Evolutionary conservation across 2,888 invertebrate genomes (phyloP).

Genomic region (Stictocephala bisonia): DNA sequence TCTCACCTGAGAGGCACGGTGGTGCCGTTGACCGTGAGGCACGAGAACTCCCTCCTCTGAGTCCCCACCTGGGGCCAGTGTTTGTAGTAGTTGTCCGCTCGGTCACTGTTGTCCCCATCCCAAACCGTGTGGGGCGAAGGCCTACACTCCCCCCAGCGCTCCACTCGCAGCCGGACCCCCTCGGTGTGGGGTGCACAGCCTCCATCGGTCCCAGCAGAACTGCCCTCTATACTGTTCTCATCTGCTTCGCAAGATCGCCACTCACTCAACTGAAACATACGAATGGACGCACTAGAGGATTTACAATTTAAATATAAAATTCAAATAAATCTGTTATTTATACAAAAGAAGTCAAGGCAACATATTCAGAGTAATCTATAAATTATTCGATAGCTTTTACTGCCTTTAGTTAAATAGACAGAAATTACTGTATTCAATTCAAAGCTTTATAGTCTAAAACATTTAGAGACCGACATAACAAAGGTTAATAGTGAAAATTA

Average conservation of each 20-base stretch:
- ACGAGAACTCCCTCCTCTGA: slow-evolving; percentile 58
- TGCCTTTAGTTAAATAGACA: too few relatives aligned
- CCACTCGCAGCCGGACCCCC: slow-evolving; percentile 57
- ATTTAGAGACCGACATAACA: too few relatives aligned
- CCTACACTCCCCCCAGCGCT: slow-evolving; percentile 59
- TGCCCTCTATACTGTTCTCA: slow-evolving; percentile 54
- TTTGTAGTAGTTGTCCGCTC: slow-evolving; percentile 60
- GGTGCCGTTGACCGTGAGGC: slow-evolving; percentile 57
- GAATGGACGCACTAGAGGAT: too few relatives aligned
- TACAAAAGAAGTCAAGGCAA: too few relatives aligned
- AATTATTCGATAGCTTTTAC: too few relatives aligned
- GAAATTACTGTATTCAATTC: too few relatives aligned
- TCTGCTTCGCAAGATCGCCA: slow-evolving; percentile 61
- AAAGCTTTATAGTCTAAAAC: too few relatives aligned
- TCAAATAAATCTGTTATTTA: too few relatives aligned
- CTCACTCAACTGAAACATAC: slow-evolving; percentile 60
- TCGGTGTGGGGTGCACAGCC: slow-evolving; percentile 28
- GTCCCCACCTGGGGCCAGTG: slow-evolving; percentile 61
- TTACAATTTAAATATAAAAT: too few relatives aligned
- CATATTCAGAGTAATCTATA: too few relatives aligned
- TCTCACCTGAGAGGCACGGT: slow-evolving; percentile 54
- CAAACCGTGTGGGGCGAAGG: slow-evolving; percentile 47
- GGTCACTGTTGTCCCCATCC: slow-evolving; percentile 54
- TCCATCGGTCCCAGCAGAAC: slow-evolving; percentile 56
- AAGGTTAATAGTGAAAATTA: too few relatives aligned